Evolutionary conservation across 1,140 invertebrate genomes (phyloP).

Genomic region (Helicoverpa zea): DNA sequence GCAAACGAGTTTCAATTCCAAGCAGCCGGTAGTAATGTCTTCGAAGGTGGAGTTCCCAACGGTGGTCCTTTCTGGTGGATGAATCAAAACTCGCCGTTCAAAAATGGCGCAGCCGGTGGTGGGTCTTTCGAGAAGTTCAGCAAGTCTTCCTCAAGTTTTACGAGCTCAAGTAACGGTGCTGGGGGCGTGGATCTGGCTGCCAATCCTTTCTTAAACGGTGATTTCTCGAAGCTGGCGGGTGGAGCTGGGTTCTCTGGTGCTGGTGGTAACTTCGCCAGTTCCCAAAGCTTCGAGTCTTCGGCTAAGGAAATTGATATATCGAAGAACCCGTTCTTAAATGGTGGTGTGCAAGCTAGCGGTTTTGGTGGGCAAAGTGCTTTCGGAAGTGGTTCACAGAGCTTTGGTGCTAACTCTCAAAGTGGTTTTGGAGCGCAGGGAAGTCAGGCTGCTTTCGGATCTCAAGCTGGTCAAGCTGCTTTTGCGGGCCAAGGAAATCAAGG

Average conservation of each 20-base stretch:
- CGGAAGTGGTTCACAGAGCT: slow-evolving; percentile 52
- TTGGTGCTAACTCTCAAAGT: slow-evolving; percentile 49
- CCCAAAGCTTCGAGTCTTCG: slow-evolving; percentile 65
- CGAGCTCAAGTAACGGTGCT: slow-evolving; percentile 52
- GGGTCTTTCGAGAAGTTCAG: slow-evolving; percentile 71
- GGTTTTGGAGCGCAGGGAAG: slow-evolving; percentile 21
- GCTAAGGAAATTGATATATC: slow-evolving; percentile 66
- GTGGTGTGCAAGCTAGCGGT: slow-evolving; percentile 34
- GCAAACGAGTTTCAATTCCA: slow-evolving; percentile 80
- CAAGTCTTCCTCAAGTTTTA: slow-evolving; percentile 67
- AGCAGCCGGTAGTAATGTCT: slow-evolving; percentile 65
- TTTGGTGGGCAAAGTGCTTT: slow-evolving; percentile 53
- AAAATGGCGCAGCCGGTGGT: slow-evolving; percentile 60
- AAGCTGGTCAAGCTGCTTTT: slow-evolving; percentile 41
- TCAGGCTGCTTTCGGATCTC: slow-evolving; percentile 46
- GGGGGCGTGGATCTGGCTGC: slow-evolving; percentile 66
- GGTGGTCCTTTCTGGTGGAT: slow-evolving; percentile 87
- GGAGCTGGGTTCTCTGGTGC: slow-evolving; percentile 57
- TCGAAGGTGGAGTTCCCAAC: slow-evolving; percentile 62
- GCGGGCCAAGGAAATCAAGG: background rate
- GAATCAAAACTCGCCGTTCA: slow-evolving; percentile 85
- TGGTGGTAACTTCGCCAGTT: slow-evolving; percentile 13
- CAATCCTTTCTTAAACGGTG: slow-evolving; percentile 82
- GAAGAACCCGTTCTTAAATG: slow-evolving; percentile 65
- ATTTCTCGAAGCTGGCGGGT: slow-evolving; percentile 65